A percentile compares a stretch with the other conserved stretches of the same genome.
Conservation (phyloP, 2,888 invertebrate species). For the Lasius fuliginosus region DNA sequence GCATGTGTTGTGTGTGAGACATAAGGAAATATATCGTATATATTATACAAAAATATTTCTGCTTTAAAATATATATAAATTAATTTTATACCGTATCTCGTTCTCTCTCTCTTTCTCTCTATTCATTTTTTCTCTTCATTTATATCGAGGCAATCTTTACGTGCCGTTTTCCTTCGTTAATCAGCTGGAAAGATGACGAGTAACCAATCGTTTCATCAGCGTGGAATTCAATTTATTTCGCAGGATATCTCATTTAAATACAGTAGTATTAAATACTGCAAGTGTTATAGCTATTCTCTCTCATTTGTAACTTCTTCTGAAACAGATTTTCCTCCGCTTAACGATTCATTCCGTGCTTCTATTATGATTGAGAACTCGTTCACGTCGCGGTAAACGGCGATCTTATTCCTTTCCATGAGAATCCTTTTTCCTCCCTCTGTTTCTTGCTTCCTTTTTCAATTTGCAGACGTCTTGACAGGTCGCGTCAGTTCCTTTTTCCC, state of each 20-base stretch:
- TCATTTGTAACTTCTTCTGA: constrained; percentile 28
- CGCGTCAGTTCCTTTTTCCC: not conserved
- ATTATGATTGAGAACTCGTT: constrained; percentile 59
- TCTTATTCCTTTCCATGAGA: constrained; percentile 40
- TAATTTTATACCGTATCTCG: not conserved
- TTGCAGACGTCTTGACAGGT: not conserved
- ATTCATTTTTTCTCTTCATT: not conserved
- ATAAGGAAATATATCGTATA: not conserved
- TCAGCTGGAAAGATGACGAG: constrained; percentile 19
- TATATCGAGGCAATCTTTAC: not conserved
- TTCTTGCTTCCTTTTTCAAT: constrained; percentile 45
- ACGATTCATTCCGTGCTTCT: constrained; percentile 54
- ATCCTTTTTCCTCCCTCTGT: constrained; percentile 31
- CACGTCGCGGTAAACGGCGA: constrained; percentile 36
- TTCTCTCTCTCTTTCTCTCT: not conserved
- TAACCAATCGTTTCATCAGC: constrained; percentile 16
- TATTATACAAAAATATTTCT: not conserved
- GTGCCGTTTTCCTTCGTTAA: constrained; percentile 14
- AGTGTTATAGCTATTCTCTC: constrained; percentile 48
- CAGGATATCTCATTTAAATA: constrained; percentile 34
- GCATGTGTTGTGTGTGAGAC: not conserved
- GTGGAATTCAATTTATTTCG: constrained; percentile 40
- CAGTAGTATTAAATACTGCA: constrained; percentile 48
- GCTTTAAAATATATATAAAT: not conserved
- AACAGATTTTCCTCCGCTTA: constrained; percentile 48